phyloP scores from a whole-genome alignment of 1,140 invertebrate genomes.

The Leptinotarsa texana region DNA sequence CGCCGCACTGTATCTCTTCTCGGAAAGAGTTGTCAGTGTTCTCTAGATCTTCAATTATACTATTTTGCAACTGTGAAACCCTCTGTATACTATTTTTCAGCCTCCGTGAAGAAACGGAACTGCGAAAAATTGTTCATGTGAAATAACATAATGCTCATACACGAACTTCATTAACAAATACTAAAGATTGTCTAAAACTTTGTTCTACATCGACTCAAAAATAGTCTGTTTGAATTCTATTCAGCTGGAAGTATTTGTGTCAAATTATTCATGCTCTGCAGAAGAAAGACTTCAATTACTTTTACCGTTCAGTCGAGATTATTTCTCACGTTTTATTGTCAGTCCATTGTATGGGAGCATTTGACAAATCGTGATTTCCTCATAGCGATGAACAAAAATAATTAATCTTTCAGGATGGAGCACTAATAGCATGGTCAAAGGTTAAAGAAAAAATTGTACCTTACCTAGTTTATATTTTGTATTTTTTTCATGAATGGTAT shows the following conservation, averaged over 20 bases:
- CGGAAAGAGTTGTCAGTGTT: no score
- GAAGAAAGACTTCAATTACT: slow-evolving; percentile 33
- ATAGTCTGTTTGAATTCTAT: slow-evolving; percentile 11
- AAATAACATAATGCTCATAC: no score
- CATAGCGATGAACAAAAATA: slow-evolving; percentile 35
- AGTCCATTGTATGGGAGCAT: slow-evolving; percentile 34
- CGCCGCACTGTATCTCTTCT: no score
- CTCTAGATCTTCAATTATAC: no score
- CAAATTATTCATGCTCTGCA: slow-evolving; percentile 38
- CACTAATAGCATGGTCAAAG: slow-evolving; percentile 9
- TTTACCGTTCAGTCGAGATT: slow-evolving; percentile 36
- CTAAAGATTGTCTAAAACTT: neutral
- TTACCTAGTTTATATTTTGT: no score
- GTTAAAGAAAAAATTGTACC: neutral
- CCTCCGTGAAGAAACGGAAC: no score
- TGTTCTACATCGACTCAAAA: neutral
- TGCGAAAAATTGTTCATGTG: no score
- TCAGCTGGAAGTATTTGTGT: slow-evolving; percentile 32
- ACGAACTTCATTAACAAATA: no score
- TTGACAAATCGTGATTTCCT: slow-evolving; percentile 42
- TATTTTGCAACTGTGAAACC: no score
- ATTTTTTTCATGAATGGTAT: no score
- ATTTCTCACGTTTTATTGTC: slow-evolving; percentile 40
- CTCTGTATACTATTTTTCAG: no score
- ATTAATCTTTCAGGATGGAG: slow-evolving; percentile 31